These are phyloP conservation scores for Muntiacus reevesi DNA, from an alignment of 2,113 vertebrate genomes.

Conservation along the genomic window DNA sequence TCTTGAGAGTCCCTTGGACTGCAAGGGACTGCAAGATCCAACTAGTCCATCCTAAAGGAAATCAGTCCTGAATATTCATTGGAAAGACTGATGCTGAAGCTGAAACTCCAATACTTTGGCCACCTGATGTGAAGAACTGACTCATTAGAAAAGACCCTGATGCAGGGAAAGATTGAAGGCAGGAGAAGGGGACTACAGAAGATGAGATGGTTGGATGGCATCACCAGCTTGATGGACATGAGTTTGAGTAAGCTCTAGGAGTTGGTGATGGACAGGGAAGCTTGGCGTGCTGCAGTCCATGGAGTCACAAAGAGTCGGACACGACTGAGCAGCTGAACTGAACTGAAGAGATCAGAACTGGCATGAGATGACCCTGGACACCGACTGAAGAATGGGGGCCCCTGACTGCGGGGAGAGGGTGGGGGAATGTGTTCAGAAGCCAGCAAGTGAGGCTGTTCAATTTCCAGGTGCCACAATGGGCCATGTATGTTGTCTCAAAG, in stretches of 20 bases:
- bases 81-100: neutral
- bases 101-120: neutral
- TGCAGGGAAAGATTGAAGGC: neutral
- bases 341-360: neutral
- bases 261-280: neutral
- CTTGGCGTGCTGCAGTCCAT: neutral
- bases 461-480: neutral
- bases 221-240: neutral
- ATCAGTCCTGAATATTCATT: neutral
- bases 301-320: neutral
- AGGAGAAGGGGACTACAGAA: neutral
- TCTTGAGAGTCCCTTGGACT: neutral
- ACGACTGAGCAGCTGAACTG: neutral
- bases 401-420: neutral
- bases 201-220: neutral
- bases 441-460: neutral
- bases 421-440: neutral
- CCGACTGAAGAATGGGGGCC: rapidly evolving
- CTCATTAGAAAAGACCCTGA: neutral
- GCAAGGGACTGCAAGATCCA: neutral
- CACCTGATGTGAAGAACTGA: neutral
- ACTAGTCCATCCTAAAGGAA: neutral
- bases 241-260: neutral
- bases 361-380: neutral
- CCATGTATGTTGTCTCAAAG: neutral